Conservation (phyloP, 2,797 vertebrate species). For the Hypotaenidia okinawae region DNA sequence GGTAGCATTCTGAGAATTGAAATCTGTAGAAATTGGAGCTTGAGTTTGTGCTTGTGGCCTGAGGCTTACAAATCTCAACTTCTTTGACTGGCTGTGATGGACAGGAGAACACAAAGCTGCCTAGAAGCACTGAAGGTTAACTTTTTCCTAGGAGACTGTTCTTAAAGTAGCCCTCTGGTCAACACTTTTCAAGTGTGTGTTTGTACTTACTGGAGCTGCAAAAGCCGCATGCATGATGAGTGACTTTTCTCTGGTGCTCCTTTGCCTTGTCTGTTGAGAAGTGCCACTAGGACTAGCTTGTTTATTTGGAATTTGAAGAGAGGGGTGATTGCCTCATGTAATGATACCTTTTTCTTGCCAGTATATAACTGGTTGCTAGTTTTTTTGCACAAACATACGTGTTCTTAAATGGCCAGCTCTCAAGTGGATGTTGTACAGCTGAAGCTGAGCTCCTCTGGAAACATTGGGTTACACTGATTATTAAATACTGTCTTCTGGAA, state of each 20-base stretch:
- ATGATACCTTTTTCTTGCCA: not conserved
- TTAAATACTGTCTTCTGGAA: not conserved
- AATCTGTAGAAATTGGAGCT: not conserved
- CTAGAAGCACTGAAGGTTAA: not conserved
- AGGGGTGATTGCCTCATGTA: not conserved
- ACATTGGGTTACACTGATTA: not conserved
- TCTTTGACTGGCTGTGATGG: not conserved
- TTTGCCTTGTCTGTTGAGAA: not conserved
- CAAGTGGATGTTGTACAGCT: not conserved
- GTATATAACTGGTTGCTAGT: not conserved
- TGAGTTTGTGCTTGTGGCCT: not conserved
- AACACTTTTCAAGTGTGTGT: not conserved
- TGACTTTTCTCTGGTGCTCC: not conserved
- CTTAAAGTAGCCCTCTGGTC: not conserved
- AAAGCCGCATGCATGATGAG: not conserved
- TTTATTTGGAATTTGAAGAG: not conserved
- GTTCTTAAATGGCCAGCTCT: not conserved
- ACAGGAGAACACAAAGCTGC: not conserved
- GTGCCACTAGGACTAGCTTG: not conserved
- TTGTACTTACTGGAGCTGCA: not conserved
- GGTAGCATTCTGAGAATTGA: not conserved
- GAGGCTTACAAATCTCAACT: not conserved
- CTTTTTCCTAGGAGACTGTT: not conserved
- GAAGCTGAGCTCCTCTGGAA: not conserved
- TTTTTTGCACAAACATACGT: not conserved